A percentile compares a stretch with the other conserved stretches of the same genome.
These are phyloP conservation scores for Drosophila erecta DNA, from an alignment of 1,140 invertebrate species.

Conservation along the genomic window DNA sequence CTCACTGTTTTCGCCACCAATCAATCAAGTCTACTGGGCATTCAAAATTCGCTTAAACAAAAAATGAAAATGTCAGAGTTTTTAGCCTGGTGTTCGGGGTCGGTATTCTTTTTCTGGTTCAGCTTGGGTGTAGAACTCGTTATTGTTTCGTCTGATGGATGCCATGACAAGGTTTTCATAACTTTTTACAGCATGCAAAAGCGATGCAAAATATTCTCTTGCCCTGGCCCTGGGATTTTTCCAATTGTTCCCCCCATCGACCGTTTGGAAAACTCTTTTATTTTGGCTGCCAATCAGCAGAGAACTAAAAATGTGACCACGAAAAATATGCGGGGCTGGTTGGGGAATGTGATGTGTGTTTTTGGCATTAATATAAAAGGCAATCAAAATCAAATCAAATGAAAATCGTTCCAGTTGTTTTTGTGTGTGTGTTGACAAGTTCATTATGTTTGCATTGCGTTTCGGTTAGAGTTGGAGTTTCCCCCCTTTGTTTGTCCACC, in stretches of 20 bases:
- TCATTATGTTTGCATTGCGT: conserved; percentile 81
- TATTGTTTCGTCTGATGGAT: conserved; percentile 45
- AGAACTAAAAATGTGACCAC: conserved; percentile 29
- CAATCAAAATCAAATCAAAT: conserved; percentile 83
- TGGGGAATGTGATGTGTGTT: conserved; percentile 21
- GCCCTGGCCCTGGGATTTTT: not conserved
- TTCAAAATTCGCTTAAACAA: conserved; percentile 28
- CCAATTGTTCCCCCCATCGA: not conserved
- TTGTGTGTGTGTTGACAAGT: conserved; percentile 65
- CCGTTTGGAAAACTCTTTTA: conserved; percentile 1
- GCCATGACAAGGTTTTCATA: conserved; percentile 60
- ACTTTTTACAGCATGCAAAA: conserved; percentile 56
- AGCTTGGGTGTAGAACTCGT: conserved; percentile 6
- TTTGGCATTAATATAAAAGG: conserved; percentile 74
- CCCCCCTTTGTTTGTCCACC: conserved; percentile 55
- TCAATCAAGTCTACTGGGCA: conserved; percentile 28
- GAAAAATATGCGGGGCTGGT: not conserved
- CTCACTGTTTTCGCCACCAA: not conserved
- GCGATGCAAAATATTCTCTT: conserved; percentile 28
- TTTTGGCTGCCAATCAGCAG: conserved; percentile 38
- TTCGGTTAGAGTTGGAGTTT: conserved; percentile 20
- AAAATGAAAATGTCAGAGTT: conserved; percentile 4
- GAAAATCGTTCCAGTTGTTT: conserved; percentile 72
- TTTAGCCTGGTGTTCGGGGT: conserved; percentile 2
- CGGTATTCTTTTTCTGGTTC: not conserved